Base-by-base conservation (phyloP, 2,888 invertebrate genomes). In the Eubasilissa splendida region DNA sequence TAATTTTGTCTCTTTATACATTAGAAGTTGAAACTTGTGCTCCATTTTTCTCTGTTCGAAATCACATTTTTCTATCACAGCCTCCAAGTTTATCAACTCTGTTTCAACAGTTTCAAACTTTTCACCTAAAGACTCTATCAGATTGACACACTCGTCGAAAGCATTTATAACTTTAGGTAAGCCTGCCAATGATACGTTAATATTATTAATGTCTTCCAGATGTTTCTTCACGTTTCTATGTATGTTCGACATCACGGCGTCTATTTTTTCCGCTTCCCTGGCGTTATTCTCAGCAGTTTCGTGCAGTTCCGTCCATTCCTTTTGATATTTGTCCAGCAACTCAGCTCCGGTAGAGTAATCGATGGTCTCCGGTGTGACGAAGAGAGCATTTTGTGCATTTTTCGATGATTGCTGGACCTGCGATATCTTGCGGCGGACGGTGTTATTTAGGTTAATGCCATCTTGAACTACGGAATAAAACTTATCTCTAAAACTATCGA, bases 1-100 rank as follows among this genome's bases (percentile, higher is more conserved):
- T 87, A 94, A 89, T 88, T 94, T 94, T 85, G 93, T 93, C 85
- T 94, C 93, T 86, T 94, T 93, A 85, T 94, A 94, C 84, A 94
- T 87, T 22, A 93, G 92, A 77, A 95, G 89, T 84, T 95, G 94
- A 85, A 94, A 93, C 84, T 93, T 90, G 86, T 95, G 95, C 85
- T 95, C 94, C 65, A 93, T 86, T 87, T 95, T 94, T 88, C 93
- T 92, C 85, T 92, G 93, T 85, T 95, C 93, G 86, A 95, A 91
- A 83, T 94, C 94, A 82, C 92, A 90, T 83, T 92, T 92, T 85
- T 95, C 95, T 12, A 95, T 92, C 80, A 94, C 86, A 85, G 94
- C 93, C 86, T 95, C 94, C 82, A 95, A 90, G 76, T 92, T 89
- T 10, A 93, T 88, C 73, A 95, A 86, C 59, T 93, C 91, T 42